Evolutionary conservation across 2,797 vertebrate genomes (phyloP).

Genomic region (Catamblyrhynchus diadema): DNA sequence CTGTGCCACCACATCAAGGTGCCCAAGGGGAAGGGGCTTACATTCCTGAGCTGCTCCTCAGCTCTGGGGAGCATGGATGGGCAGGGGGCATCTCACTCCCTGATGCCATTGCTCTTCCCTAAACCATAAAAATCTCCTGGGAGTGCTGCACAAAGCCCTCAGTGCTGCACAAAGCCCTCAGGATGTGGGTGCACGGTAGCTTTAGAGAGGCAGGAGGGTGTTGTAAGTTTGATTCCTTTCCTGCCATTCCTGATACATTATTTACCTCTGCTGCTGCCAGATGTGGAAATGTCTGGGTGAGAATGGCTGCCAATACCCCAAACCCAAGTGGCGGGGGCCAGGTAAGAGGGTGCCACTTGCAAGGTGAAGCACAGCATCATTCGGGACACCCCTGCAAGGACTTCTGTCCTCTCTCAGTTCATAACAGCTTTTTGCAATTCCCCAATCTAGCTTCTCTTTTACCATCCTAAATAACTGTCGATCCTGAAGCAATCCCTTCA

Average conservation of each 20-base stretch:
- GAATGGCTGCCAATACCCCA: background rate
- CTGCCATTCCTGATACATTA: rapidly evolving
- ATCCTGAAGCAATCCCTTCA: background rate
- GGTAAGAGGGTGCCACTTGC: rapidly evolving
- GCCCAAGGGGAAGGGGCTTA: background rate
- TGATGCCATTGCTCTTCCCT: background rate
- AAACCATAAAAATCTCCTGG: background rate
- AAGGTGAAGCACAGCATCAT: background rate
- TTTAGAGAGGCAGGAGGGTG: background rate
- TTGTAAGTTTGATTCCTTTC: background rate
- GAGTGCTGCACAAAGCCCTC: background rate
- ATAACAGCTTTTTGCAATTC: background rate
- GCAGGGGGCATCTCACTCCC: background rate
- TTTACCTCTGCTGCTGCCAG: background rate
- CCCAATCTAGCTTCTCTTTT: background rate
- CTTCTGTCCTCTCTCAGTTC: background rate
- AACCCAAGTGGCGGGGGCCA: background rate
- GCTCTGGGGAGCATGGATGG: background rate
- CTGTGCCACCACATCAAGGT: no score
- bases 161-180: background rate
- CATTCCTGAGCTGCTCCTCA: background rate
- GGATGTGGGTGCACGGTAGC: rapidly evolving
- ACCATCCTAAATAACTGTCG: background rate
- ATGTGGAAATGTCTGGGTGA: background rate
- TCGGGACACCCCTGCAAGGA: background rate